Conservation (phyloP, 2,888 invertebrate species). For the Leptinotarsa haldemani region DNA sequence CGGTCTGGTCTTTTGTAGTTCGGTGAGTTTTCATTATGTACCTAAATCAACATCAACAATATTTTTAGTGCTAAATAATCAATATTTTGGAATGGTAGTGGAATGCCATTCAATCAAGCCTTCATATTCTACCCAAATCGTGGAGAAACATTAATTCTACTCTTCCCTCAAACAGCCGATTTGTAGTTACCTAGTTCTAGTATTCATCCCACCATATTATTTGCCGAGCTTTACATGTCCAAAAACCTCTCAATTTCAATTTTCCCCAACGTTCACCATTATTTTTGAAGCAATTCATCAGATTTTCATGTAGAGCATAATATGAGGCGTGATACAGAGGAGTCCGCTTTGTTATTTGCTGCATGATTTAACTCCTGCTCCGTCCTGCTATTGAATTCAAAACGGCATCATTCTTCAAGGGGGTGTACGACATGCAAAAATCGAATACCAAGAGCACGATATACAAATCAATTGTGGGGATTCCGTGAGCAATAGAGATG, state of each 20-base stretch:
- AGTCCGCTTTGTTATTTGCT: conserved; percentile 35
- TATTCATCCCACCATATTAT: neutral
- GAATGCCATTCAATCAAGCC: too few species aligned
- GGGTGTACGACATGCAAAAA: neutral
- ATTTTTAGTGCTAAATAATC: too few species aligned
- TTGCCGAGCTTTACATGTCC: neutral
- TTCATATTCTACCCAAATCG: too few species aligned
- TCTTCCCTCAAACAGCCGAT: too few species aligned
- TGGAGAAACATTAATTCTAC: too few species aligned
- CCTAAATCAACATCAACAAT: too few species aligned
- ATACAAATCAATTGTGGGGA: neutral
- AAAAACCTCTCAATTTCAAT: conserved; percentile 26
- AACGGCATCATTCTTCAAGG: conserved; percentile 9
- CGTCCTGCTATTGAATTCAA: conserved; percentile 21
- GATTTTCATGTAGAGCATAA: conserved; percentile 35
- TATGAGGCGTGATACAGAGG: conserved; percentile 30
- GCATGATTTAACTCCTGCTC: conserved; percentile 36
- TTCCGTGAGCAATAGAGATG: neutral
- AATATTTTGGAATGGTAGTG: too few species aligned
- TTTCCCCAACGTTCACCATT: conserved; percentile 29
- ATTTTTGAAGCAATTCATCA: conserved; percentile 33
- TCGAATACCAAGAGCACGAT: neutral
- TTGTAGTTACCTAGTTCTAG: too few species aligned
- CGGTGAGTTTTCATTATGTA: too few species aligned
- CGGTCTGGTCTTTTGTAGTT: too few species aligned